These are phyloP conservation scores for Camelus bactrianus DNA, from an alignment of 2,113 vertebrate species.

Conservation along the genomic window DNA sequence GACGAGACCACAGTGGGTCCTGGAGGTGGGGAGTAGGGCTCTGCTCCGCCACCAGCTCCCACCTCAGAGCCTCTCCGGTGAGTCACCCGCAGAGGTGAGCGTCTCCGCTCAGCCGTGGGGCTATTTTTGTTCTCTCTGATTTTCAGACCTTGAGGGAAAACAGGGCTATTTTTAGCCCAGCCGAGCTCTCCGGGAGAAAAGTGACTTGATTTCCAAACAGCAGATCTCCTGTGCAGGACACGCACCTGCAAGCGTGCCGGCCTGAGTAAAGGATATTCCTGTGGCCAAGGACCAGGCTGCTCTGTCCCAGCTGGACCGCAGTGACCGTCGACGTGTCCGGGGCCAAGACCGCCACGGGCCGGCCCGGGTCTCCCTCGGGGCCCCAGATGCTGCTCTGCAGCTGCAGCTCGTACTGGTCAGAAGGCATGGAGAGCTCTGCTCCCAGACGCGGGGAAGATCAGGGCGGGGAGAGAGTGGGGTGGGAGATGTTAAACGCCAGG, in stretches of 20 bases:
- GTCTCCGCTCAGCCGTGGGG: not conserved
- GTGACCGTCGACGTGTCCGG: constrained; percentile 87
- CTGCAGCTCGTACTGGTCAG: constrained; percentile 94
- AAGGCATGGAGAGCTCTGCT: constrained; percentile 81
- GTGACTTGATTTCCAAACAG: not conserved
- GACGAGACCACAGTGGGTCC: not conserved
- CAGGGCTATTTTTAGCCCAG: not conserved
- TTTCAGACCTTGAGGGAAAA: constrained; percentile 46
- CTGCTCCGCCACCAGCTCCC: not conserved
- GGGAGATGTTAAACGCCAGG: not conserved
- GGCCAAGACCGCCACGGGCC: constrained; percentile 90
- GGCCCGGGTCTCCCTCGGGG: constrained; percentile 82
- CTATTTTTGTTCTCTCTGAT: constrained; percentile 63
- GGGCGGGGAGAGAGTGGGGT: fast-evolving
- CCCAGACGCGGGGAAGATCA: not conserved
- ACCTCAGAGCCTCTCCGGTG: not conserved
- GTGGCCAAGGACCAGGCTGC: constrained; percentile 85
- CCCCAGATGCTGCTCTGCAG: constrained; percentile 90
- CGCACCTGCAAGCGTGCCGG: fast-evolving
- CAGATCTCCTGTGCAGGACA: not conserved
- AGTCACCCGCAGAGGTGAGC: constrained; percentile 44
- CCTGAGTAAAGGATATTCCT: constrained; percentile 86
- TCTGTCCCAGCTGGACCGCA: constrained; percentile 87
- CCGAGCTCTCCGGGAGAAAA: not conserved
- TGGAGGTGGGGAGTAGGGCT: not conserved